These are phyloP conservation scores for Scolopax rusticola DNA, from an alignment of 2,797 vertebrate species.

Conservation along the genomic window DNA sequence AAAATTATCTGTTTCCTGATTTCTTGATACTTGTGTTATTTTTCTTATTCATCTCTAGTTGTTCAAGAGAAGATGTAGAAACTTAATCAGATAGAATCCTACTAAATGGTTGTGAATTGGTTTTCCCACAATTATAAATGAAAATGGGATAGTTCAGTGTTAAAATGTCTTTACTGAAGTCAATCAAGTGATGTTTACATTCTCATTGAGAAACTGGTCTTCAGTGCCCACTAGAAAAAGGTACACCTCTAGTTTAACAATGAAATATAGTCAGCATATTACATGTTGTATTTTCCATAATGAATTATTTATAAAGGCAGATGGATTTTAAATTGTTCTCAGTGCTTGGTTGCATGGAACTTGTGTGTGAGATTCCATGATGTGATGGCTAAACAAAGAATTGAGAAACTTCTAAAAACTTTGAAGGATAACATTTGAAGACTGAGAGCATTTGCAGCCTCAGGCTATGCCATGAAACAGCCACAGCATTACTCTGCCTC, in stretches of 20 bases:
- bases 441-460: conserved; percentile 75
- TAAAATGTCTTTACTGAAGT: background rate
- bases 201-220: background rate
- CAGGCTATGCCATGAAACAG: conserved; percentile 69
- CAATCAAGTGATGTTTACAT: background rate
- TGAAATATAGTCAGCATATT: background rate
- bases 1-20: background rate
- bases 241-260: background rate
- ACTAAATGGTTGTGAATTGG: background rate
- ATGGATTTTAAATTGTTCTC: conserved; percentile 40
- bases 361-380: background rate
- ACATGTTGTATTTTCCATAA: background rate
- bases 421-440: conserved; percentile 73
- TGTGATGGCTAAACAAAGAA: conserved; percentile 37
- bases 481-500: conserved; percentile 40
- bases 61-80: background rate
- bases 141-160: background rate
- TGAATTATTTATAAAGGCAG: conserved; percentile 35
- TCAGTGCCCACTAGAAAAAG: background rate
- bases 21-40: background rate
- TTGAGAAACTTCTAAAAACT: conserved; percentile 49
- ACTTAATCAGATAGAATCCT: background rate
- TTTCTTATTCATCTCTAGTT: background rate
- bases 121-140: background rate
- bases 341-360: background rate